Conservation (phyloP, 2,797 vertebrate genomes). For the Dromococcyx pavoninus region DNA sequence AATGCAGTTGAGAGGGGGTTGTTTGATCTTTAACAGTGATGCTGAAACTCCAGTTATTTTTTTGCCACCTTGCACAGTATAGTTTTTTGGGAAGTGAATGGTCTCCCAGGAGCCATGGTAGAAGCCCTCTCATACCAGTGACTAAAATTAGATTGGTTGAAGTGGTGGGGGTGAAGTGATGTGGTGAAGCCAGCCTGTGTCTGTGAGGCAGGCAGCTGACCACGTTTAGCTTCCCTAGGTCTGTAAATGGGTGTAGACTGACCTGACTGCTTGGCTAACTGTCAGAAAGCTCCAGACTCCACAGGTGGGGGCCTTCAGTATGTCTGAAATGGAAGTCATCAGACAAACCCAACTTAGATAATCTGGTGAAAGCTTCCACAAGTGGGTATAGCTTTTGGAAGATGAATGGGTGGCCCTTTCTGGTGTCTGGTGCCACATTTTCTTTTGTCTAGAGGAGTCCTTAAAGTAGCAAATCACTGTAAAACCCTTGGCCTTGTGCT, state of each 20-base stretch:
- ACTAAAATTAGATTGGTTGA: neutral
- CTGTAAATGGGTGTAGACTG: neutral
- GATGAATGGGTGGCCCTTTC: neutral
- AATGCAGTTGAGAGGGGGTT: neutral
- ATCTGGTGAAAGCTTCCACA: neutral
- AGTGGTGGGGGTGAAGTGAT: neutral
- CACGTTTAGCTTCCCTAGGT: neutral
- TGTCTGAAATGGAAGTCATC: neutral
- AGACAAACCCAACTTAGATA: neutral
- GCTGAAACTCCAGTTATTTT: neutral
- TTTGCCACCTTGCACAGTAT: neutral
- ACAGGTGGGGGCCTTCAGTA: neutral
- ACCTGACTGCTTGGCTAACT: neutral
- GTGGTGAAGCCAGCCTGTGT: neutral
- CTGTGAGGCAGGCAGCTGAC: neutral
- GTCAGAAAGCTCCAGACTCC: neutral
- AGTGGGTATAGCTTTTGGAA: neutral
- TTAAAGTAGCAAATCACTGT: neutral
- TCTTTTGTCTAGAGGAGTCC: neutral
- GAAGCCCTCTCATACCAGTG: neutral
- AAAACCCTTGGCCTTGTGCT: neutral
- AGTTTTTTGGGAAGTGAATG: neutral
- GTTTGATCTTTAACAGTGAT: neutral
- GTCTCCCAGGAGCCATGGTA: neutral
- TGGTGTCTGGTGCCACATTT: neutral